These are phyloP conservation scores for Apamea anceps DNA, from an alignment of 2,888 invertebrate genomes.

Conservation along the genomic window DNA sequence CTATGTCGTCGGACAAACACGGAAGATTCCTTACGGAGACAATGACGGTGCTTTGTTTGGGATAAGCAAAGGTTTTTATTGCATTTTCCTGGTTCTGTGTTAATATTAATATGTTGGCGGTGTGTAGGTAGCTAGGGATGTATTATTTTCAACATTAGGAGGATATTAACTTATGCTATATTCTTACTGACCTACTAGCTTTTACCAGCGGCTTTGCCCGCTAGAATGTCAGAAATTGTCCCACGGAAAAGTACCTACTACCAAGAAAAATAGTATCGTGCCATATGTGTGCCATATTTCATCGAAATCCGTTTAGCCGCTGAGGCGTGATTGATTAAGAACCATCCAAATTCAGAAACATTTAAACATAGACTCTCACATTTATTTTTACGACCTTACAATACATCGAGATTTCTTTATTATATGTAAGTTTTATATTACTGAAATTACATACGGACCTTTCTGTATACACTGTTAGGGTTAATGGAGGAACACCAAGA, in stretches of 20 bases:
- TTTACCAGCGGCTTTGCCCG: not conserved
- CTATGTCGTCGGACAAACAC: conserved; percentile 31
- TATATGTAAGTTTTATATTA: not conserved
- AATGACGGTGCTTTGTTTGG: conserved; percentile 40
- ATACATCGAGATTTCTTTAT: not conserved
- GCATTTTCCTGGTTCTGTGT: conserved; percentile 20
- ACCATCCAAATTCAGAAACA: not conserved
- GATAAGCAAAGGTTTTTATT: conserved; percentile 24
- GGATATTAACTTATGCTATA: not conserved
- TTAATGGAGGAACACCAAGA: too few species aligned
- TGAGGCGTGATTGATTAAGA: not conserved
- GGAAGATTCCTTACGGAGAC: conserved; percentile 36
- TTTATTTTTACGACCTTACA: not conserved
- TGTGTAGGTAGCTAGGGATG: not conserved
- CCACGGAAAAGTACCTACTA: not conserved
- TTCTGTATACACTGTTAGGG: too few species aligned
- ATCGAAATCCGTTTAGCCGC: not conserved
- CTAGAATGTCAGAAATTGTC: too few species aligned
- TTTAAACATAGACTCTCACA: not conserved
- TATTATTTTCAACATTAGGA: not conserved
- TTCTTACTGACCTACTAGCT: not conserved
- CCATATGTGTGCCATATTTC: not conserved
- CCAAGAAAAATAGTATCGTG: not conserved
- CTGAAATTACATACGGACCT: too few species aligned
- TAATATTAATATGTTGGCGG: not conserved